These are phyloP conservation scores for Trichopria drosophilae DNA, from an alignment of 2,888 invertebrate genomes.

Conservation along the genomic window DNA sequence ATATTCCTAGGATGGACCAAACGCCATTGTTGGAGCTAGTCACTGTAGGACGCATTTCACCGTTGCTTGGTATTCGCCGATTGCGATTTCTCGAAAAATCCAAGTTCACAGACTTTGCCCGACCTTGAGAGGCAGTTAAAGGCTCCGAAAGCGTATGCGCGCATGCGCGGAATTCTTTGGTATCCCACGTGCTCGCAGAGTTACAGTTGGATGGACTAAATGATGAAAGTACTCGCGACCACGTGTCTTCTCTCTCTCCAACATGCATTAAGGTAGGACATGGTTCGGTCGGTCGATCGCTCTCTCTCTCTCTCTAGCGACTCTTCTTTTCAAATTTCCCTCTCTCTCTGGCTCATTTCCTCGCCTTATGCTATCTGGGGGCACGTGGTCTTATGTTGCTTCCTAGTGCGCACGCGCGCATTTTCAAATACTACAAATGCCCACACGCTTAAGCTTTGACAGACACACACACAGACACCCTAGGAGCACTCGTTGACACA, in stretches of 20 bases:
- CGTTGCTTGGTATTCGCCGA: too few species aligned
- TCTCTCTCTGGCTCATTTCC: conserved; percentile 27
- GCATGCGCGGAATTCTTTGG: conserved; percentile 50
- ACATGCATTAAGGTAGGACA: conserved; percentile 50
- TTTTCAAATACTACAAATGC: too few species aligned
- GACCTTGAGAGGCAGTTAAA: conserved; percentile 38
- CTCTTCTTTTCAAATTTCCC: conserved; percentile 24
- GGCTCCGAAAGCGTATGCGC: conserved; percentile 37
- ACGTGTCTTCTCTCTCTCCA: conserved; percentile 39
- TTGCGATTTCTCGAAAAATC: too few species aligned
- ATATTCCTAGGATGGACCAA: too few species aligned
- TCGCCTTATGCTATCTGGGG: too few species aligned
- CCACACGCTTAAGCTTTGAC: too few species aligned
- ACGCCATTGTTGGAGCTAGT: too few species aligned
- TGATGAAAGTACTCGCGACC: conserved; percentile 48
- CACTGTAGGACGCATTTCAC: too few species aligned
- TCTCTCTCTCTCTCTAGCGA: conserved; percentile 25
- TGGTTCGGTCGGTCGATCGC: conserved; percentile 35
- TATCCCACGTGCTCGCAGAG: conserved; percentile 47
- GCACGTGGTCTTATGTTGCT: too few species aligned
- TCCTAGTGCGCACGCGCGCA: too few species aligned
- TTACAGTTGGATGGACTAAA: conserved; percentile 45
- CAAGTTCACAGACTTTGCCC: conserved; percentile 35
- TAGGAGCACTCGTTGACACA: too few species aligned
- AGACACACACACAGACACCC: too few species aligned